Evolutionary conservation across 2,888 invertebrate species (phyloP), one percentile per base, ranked within the genome.

Genomic region (Chromoteleia sp.): DNA sequence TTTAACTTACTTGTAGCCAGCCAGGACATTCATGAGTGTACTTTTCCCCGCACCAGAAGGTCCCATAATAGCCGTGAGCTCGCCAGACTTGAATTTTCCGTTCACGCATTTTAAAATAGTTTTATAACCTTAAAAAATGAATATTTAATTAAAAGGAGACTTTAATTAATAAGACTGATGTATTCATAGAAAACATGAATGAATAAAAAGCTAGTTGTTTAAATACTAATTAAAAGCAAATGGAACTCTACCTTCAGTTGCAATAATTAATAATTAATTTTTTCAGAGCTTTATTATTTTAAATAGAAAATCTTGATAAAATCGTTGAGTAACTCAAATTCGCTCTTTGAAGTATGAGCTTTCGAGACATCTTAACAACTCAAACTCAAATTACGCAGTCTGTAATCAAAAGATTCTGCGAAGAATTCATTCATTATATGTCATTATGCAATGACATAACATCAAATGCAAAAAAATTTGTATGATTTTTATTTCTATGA

Each of bases 1-100:
- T 79, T 14, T 0, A 58, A 71, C 94, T 94, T 91, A 96, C 97
- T 96, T 96, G 93, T 97, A 97, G 82, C 97, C 97, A 52, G 97
- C 97, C 85, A 97, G 93, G 86, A 97, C 96, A 90, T 97, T 97
- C 97, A 97, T 97, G 8, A 97, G 94, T 0, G 97, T 97, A 89
- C 95, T 96, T 88, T 97, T 97, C 21, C 95, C 94, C 6, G 94
- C 95, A 4, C 96, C 96, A 0, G 98, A 98, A 29, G 98, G 98
- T 30, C 98, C 98, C 98, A 98, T 98, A 77, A 98, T 98, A 29
- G 98, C 98, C 0, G 98, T 97, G 85, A 98, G 93, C 89, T 98
- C 97, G n/a, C 98, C 97, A 81, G 96, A 97, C 85, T 94, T 94
- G 91, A 98, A 97, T 89, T 96, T 96, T 6, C 98, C 98, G 87